Percentiles rank a stretch among this genome's conserved stretches.
phyloP scores from a whole-genome alignment of 2,888 invertebrate species.

The Tolmerus cingulatus region DNA sequence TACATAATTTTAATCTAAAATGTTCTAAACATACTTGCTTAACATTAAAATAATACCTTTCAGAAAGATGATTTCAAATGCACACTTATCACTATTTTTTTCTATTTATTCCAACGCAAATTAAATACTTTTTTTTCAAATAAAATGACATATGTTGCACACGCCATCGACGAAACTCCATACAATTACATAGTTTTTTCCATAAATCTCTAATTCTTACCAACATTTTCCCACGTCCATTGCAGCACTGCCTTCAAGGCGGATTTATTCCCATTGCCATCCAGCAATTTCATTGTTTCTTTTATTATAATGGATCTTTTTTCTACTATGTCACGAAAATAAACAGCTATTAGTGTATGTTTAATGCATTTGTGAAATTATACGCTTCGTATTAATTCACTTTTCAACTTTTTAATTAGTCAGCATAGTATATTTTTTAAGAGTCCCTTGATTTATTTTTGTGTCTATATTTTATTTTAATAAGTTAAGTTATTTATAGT shows the following conservation, averaged over 20 bases:
- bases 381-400: not conserved
- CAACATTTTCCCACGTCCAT: not conserved
- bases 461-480: not conserved
- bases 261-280: not conserved
- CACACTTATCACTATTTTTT: not conserved
- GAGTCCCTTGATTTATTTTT: not conserved
- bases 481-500: not conserved
- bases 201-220: not conserved
- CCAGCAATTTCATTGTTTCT: slow-evolving; percentile 10
- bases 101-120: not conserved
- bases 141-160: not conserved
- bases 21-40: too few species aligned
- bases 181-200: not conserved
- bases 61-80: not conserved
- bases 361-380: not conserved
- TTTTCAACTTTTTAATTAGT: not conserved
- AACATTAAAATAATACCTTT: not conserved
- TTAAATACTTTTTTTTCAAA: not conserved
- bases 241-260: not conserved
- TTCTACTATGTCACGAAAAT: slow-evolving; percentile 16
- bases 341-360: not conserved
- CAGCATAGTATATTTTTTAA: not conserved
- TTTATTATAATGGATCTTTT: slow-evolving; percentile 5
- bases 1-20: too few species aligned
- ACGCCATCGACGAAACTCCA: not conserved